Conservation (phyloP, 2,113 vertebrate genomes). For the Salminus brasiliensis region DNA sequence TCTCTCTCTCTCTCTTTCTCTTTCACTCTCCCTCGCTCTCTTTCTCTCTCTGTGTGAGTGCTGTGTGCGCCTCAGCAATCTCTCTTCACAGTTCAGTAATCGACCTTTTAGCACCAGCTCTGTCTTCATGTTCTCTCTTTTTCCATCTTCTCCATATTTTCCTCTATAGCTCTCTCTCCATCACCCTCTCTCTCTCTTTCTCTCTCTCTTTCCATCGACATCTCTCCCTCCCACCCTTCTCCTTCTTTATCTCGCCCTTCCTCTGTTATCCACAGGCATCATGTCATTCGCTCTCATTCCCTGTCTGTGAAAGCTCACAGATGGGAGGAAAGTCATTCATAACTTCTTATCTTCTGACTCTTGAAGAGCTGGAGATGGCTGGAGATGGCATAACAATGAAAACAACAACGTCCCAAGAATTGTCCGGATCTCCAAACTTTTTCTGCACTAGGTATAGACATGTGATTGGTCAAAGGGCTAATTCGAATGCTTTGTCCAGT, state of each 20-base stretch:
- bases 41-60: conserved; percentile 1
- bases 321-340: neutral
- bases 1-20: neutral
- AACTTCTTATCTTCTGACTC: neutral
- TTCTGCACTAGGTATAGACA: neutral
- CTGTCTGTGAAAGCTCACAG: neutral
- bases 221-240: conserved; percentile 49
- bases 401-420: neutral
- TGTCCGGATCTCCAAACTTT: neutral
- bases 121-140: conserved; percentile 26
- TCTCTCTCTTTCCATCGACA: conserved; percentile 54
- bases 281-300: neutral
- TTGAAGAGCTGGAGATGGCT: too few relatives aligned
- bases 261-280: neutral
- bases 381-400: too few relatives aligned
- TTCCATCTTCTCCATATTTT: conserved; percentile 24
- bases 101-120: conserved; percentile 43
- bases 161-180: neutral
- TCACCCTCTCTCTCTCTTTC: conserved; percentile 11
- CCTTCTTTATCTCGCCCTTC: neutral
- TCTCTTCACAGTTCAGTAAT: conserved; percentile 49
- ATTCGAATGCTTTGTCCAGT: too few relatives aligned
- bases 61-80: conserved; percentile 21
- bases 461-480: too few relatives aligned
- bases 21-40: conserved; percentile 7